These are phyloP conservation scores for Atethmia centrago DNA, from an alignment of 2,888 invertebrate species.

Conservation along the genomic window DNA sequence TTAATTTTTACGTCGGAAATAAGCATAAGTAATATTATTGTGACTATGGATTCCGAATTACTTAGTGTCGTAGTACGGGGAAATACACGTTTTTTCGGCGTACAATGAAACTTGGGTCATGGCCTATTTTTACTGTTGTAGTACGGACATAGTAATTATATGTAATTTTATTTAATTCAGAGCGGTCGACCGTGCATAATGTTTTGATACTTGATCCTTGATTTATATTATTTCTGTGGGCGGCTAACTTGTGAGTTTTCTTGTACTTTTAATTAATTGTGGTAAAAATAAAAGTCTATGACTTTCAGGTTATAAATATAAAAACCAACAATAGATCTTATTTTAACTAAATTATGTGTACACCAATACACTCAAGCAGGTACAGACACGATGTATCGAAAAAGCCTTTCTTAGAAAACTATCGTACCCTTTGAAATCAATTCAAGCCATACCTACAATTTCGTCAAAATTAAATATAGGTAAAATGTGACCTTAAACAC, in stretches of 20 bases:
- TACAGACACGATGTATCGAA: neutral
- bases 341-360: neutral
- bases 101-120: neutral
- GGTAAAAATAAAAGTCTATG: neutral
- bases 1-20: neutral
- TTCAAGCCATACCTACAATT: neutral
- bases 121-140: conserved; percentile 4
- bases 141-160: conserved; percentile 23
- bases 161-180: conserved; percentile 1
- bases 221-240: no score
- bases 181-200: neutral
- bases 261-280: neutral
- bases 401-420: neutral
- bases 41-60: neutral
- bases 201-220: conserved; percentile 7
- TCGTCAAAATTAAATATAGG: neutral
- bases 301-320: neutral
- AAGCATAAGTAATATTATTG: conserved; percentile 1
- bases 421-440: neutral
- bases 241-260: neutral
- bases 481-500: neutral
- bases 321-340: neutral
- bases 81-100: neutral
- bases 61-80: neutral
- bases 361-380: no score